Percentiles rank a stretch among this genome's conserved stretches.
Evolutionary conservation across 2,888 invertebrate species (phyloP).

Genomic region (Mythimna ferrago): DNA sequence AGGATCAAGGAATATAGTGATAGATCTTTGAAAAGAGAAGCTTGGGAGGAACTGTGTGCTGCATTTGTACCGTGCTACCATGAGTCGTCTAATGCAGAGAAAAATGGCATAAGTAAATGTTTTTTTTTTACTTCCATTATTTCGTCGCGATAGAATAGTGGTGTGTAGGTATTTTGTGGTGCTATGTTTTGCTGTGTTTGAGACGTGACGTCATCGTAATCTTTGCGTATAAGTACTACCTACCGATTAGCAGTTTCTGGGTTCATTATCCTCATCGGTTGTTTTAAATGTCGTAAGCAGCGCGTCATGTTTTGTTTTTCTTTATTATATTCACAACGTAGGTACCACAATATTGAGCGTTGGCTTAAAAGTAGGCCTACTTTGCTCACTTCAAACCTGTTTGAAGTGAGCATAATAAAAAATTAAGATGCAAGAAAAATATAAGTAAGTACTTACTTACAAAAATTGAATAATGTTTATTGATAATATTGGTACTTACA

Average conservation of each 20-base stretch:
- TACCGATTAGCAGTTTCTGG: too few species aligned
- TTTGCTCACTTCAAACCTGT: too few species aligned
- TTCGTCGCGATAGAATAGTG: too few species aligned
- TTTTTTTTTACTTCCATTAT: not conserved
- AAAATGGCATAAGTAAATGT: slow-evolving; percentile 1
- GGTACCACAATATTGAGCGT: too few species aligned
- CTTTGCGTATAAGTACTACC: too few species aligned
- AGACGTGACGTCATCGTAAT: too few species aligned
- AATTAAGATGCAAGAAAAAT: not conserved
- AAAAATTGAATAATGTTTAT: not conserved
- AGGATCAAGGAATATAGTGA: slow-evolving; percentile 33
- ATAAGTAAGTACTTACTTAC: not conserved
- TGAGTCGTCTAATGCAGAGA: slow-evolving; percentile 24
- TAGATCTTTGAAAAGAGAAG: slow-evolving; percentile 21
- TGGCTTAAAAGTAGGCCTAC: too few species aligned
- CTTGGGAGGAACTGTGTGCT: slow-evolving; percentile 36
- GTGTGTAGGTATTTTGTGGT: not conserved
- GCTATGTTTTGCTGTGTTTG: not conserved
- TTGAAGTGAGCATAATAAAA: too few species aligned
- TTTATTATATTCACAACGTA: too few species aligned
- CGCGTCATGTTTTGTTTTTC: too few species aligned
- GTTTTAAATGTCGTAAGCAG: too few species aligned
- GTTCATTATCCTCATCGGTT: too few species aligned
- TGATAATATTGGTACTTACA: not conserved
- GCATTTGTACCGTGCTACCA: slow-evolving; percentile 17